Evolutionary conservation across 2,888 invertebrate genomes (phyloP).

Genomic region (Tipula vernalis): DNA sequence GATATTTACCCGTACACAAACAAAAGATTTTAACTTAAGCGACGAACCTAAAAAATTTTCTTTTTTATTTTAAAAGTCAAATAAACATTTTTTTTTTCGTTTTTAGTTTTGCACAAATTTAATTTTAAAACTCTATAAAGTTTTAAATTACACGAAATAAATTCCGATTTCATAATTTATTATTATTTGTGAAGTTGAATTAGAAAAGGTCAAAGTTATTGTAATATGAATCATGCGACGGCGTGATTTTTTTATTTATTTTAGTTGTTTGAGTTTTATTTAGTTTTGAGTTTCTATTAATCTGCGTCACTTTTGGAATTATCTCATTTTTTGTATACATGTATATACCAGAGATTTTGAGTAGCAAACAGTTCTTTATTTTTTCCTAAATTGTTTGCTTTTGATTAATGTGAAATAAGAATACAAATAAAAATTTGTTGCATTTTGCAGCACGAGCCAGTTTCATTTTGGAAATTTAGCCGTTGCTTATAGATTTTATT

Average conservation of each 20-base stretch:
- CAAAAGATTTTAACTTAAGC: not conserved
- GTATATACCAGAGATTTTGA: not conserved
- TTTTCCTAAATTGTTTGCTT: not conserved
- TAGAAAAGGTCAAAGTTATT: conserved; percentile 4
- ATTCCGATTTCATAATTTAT: not conserved
- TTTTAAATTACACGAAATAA: conserved; percentile 4
- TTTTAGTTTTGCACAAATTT: not conserved
- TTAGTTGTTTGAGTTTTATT: not conserved
- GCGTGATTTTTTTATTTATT: not conserved
- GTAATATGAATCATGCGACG: not conserved
- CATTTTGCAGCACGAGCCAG: not conserved
- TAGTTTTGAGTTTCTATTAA: not conserved
- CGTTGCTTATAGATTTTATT: too few relatives aligned
- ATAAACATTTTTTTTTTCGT: not conserved
- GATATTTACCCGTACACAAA: not conserved
- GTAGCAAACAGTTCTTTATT: not conserved
- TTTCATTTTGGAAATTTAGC: too few relatives aligned
- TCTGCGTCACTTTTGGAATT: not conserved
- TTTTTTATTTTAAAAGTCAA: not conserved
- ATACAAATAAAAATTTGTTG: not conserved
- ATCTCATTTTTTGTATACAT: not conserved
- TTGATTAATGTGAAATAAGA: not conserved
- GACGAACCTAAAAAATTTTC: not conserved
- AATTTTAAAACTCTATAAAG: not conserved
- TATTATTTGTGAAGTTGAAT: conserved; percentile 4